Percentiles rank a stretch among this genome's conserved stretches.
Evolutionary conservation across 2,797 vertebrate species (phyloP).

Genomic region (Galagoides demidoff): DNA sequence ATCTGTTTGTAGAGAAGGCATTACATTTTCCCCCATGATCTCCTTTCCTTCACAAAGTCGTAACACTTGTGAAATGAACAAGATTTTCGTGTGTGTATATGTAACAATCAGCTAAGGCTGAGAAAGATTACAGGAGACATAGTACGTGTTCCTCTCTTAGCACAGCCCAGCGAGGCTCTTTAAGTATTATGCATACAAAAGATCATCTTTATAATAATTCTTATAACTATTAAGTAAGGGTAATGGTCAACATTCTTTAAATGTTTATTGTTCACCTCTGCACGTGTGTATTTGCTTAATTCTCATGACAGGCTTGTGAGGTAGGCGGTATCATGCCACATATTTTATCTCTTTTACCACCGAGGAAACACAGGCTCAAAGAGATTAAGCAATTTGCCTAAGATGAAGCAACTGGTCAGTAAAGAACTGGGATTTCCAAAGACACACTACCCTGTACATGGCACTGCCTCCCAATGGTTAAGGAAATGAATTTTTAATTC

Average conservation of each 20-base stretch:
- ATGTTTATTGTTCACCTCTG: not conserved
- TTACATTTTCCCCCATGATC: not conserved
- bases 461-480: not conserved
- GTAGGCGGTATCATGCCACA: not conserved
- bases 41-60: slow-evolving; percentile 46
- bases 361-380: not conserved
- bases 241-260: not conserved
- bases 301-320: not conserved
- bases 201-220: not conserved
- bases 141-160: not conserved
- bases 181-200: not conserved
- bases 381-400: not conserved
- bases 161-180: not conserved
- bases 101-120: slow-evolving; percentile 35
- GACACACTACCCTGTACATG: not conserved
- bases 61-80: slow-evolving; percentile 40
- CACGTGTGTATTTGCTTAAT: not conserved
- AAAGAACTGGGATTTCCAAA: not conserved
- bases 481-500: not conserved
- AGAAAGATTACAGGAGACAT: slow-evolving; percentile 11
- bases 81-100: not conserved
- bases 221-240: not conserved
- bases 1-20: slow-evolving; percentile 1
- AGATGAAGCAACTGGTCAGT: not conserved
- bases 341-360: not conserved